phyloP scores from a whole-genome alignment of 1,140 invertebrate species.

The Brachystomella parvula region DNA sequence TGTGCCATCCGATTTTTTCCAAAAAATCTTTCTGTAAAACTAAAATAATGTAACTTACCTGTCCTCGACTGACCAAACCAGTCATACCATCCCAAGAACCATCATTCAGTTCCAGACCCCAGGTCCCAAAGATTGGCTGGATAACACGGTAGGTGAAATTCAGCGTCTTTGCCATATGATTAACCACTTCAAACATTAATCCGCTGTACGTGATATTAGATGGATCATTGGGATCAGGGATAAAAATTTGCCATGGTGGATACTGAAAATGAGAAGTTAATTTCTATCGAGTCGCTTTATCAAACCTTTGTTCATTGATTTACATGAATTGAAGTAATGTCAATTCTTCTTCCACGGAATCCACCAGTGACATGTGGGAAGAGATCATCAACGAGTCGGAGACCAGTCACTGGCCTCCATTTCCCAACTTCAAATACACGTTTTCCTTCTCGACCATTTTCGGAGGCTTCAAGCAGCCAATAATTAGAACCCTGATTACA shows the following conservation, averaged over 20 bases:
- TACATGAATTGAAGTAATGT: constrained; percentile 42
- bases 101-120: constrained; percentile 22
- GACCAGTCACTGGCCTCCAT: constrained; percentile 63
- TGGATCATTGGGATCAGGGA: constrained; percentile 44
- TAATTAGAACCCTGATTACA: constrained; percentile 52
- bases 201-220: constrained; percentile 55
- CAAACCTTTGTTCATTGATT: neutral
- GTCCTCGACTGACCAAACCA: constrained; percentile 46
- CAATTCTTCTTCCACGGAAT: constrained; percentile 58
- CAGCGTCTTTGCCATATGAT: constrained; percentile 62
- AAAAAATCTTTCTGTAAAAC: too few relatives aligned
- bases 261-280: constrained; percentile 50
- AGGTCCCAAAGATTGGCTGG: constrained; percentile 17
- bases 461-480: constrained; percentile 57
- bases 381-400: constrained; percentile 55
- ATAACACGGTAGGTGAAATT: constrained; percentile 62
- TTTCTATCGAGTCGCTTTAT: neutral
- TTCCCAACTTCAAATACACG: constrained; percentile 56
- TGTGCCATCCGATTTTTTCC: too few relatives aligned
- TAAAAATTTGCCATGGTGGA: constrained; percentile 65
- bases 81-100: constrained; percentile 35
- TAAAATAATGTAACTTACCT: constrained; percentile 38
- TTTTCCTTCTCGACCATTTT: constrained; percentile 53
- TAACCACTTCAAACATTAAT: constrained; percentile 69
- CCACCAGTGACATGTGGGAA: constrained; percentile 71